Conservation (phyloP, 2,113 vertebrate genomes). For the Etia nguti region DNA sequence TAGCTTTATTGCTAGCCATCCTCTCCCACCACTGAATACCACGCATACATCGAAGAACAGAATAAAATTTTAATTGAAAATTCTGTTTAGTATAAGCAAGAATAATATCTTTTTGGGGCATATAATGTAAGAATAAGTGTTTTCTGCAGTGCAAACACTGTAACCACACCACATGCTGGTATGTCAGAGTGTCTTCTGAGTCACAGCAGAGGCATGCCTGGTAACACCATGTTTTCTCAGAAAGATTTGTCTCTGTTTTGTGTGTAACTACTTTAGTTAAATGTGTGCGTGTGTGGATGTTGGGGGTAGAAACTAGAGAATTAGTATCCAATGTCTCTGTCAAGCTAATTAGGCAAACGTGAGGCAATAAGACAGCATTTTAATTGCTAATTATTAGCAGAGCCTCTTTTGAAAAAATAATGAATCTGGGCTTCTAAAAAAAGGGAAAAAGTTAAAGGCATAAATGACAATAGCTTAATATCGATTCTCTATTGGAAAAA, state of each 20-base stretch:
- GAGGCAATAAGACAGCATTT: constrained; percentile 64
- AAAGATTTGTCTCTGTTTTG: neutral
- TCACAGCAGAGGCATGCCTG: neutral
- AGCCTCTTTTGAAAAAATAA: constrained; percentile 56
- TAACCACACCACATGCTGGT: neutral
- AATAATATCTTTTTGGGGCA: neutral
- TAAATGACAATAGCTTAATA: constrained; percentile 39
- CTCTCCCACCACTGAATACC: neutral
- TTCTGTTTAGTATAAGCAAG: neutral
- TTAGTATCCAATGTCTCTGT: constrained; percentile 51
- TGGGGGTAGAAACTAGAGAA: constrained; percentile 23
- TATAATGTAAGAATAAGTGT: neutral
- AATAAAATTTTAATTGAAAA: neutral
- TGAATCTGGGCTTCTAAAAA: constrained; percentile 13
- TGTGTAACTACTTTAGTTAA: neutral
- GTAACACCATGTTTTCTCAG: constrained; percentile 40
- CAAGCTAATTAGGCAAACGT: constrained; percentile 67
- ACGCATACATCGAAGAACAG: neutral
- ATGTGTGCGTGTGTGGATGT: neutral
- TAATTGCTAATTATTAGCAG: constrained; percentile 75
- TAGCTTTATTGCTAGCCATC: neutral
- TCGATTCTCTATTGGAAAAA: neutral
- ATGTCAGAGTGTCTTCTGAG: neutral
- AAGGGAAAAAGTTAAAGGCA: neutral
- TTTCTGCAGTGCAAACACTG: neutral